These are phyloP conservation scores for Chorisops tibialis DNA, from an alignment of 2,888 invertebrate genomes.

Conservation along the genomic window DNA sequence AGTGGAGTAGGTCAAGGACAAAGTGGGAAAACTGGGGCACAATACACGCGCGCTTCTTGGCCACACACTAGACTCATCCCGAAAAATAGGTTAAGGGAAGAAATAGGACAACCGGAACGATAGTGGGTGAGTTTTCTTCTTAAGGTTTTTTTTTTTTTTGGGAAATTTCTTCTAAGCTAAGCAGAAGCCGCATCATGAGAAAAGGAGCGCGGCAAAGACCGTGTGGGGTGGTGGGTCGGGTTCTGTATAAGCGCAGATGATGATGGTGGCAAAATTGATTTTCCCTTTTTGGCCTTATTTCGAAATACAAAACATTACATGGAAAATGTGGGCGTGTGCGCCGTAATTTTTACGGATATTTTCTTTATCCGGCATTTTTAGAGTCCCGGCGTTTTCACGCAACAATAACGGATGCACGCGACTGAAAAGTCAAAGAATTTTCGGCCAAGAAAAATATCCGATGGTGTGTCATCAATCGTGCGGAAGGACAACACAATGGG, in stretches of 20 bases:
- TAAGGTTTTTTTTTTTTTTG: background rate
- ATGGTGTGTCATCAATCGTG: no score
- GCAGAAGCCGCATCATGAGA: background rate
- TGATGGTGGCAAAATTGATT: constrained; percentile 13
- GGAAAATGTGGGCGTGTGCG: background rate
- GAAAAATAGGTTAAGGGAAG: constrained; percentile 9
- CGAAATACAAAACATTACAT: background rate
- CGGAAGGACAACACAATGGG: no score
- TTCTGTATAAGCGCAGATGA: background rate
- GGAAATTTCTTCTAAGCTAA: background rate
- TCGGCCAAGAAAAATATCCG: no score
- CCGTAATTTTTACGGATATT: no score
- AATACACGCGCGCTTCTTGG: constrained; percentile 33
- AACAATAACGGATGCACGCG: no score
- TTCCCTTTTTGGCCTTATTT: constrained; percentile 8
- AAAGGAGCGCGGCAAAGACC: background rate
- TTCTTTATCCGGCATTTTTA: no score
- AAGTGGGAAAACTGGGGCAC: constrained; percentile 48
- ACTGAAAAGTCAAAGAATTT: no score
- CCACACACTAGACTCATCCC: constrained; percentile 33
- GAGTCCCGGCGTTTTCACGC: no score
- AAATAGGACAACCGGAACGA: constrained; percentile 15
- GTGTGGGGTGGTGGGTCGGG: no score
- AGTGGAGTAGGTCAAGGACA: constrained; percentile 54
- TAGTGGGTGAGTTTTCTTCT: background rate